Percentiles rank a stretch among this genome's conserved stretches.
Conservation (phyloP, 2,888 invertebrate genomes). For the Scaptomyza parva region DNA sequence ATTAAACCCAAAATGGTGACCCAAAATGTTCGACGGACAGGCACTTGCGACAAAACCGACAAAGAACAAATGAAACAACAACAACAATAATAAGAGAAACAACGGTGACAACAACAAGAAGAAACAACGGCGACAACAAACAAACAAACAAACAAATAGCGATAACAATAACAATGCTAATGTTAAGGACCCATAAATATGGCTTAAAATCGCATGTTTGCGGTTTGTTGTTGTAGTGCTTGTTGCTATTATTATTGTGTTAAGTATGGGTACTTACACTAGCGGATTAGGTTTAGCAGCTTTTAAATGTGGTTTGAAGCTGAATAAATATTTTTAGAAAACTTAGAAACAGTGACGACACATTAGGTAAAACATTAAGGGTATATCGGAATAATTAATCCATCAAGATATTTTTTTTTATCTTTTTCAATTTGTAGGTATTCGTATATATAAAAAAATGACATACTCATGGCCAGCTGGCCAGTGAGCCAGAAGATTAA, state of each 20-base stretch:
- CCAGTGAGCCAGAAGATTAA: too few relatives aligned
- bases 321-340: too few relatives aligned
- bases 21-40: slow-evolving; percentile 32
- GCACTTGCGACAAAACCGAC: slow-evolving; percentile 42
- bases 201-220: slow-evolving; percentile 50
- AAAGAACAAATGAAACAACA: slow-evolving; percentile 45
- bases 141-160: slow-evolving; percentile 46
- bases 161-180: slow-evolving; percentile 64
- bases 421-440: too few relatives aligned
- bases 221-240: slow-evolving; percentile 27
- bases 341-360: too few relatives aligned
- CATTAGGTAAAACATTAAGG: too few relatives aligned
- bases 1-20: slow-evolving; percentile 64
- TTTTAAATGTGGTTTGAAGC: not conserved
- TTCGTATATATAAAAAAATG: too few relatives aligned
- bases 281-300: not conserved
- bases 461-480: too few relatives aligned
- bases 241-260: slow-evolving; percentile 15
- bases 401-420: too few relatives aligned
- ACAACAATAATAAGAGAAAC: slow-evolving; percentile 39
- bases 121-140: slow-evolving; percentile 29
- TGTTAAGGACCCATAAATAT: slow-evolving; percentile 65
- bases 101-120: slow-evolving; percentile 20
- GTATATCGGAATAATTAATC: too few relatives aligned
- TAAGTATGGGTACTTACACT: not conserved